A percentile compares a stretch with the other conserved stretches of the same genome.
Conservation (phyloP, 1,140 invertebrate species). For the Vanessa atalanta region DNA sequence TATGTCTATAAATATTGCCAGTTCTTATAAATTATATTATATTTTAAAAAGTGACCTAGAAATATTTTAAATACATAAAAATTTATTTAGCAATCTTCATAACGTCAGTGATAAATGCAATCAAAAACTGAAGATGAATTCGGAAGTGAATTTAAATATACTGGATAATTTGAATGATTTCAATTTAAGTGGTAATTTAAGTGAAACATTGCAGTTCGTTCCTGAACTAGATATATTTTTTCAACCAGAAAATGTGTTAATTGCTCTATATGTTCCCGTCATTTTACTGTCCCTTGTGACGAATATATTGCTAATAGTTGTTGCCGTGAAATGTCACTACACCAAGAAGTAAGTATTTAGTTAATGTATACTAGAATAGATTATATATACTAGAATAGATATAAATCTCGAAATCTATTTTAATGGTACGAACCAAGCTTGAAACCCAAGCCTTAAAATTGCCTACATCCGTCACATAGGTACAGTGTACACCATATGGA, state of each 20-base stretch:
- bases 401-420: no score
- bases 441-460: no score
- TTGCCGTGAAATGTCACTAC: conserved; percentile 84
- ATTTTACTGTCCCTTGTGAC: conserved; percentile 82
- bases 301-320: conserved; percentile 83
- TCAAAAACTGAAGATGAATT: not conserved
- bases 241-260: conserved; percentile 75
- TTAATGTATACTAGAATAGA: no score
- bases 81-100: not conserved
- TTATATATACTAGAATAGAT: no score
- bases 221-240: conserved; percentile 63
- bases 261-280: conserved; percentile 82
- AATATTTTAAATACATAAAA: not conserved
- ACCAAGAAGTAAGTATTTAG: conserved; percentile 82
- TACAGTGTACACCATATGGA: no score
- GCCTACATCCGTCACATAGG: no score
- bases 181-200: conserved; percentile 45
- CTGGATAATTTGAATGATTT: conserved; percentile 37
- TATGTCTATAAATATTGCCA: not conserved
- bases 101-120: conserved; percentile 9
- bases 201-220: conserved; percentile 51
- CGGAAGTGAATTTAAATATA: conserved; percentile 14
- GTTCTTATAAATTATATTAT: not conserved
- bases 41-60: not conserved
- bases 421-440: no score